Conservation (phyloP, 2,888 invertebrate genomes). For the Heliconius ismenius region DNA sequence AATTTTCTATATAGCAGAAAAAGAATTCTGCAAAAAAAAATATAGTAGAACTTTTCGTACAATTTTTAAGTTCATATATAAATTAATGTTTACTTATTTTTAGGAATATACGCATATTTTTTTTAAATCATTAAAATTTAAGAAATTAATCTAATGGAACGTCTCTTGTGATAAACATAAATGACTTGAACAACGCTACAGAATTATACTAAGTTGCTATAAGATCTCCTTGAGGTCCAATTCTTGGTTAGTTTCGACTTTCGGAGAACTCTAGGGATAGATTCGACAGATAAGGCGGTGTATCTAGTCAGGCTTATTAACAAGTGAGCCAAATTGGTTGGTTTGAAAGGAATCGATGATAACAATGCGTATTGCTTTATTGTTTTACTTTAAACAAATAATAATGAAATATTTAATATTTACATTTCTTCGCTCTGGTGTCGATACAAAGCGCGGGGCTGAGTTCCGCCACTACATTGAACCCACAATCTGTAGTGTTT, state of each 20-base stretch:
- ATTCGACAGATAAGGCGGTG: slow-evolving; percentile 38
- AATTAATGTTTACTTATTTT: too few relatives aligned
- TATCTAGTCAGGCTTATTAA: slow-evolving; percentile 45
- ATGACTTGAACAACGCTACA: slow-evolving; percentile 32
- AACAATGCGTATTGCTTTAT: not conserved
- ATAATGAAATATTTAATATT: too few relatives aligned
- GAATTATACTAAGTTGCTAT: slow-evolving; percentile 34
- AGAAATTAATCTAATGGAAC: slow-evolving; percentile 33
- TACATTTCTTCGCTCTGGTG: too few relatives aligned
- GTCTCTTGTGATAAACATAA: slow-evolving; percentile 29
- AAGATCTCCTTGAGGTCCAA: slow-evolving; percentile 41
- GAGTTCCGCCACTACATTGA: too few relatives aligned
- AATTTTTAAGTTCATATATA: not conserved
- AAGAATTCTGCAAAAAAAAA: not conserved
- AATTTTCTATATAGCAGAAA: not conserved
- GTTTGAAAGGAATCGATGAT: slow-evolving; percentile 26
- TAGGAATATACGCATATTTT: not conserved
- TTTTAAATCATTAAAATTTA: not conserved
- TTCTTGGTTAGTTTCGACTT: slow-evolving; percentile 42
- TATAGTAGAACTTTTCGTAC: not conserved
- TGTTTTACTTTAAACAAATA: too few relatives aligned
- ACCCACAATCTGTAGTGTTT: too few relatives aligned
- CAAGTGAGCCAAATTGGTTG: slow-evolving; percentile 43
- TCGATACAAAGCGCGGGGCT: too few relatives aligned
- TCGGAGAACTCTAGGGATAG: slow-evolving; percentile 39